Base-by-base conservation (phyloP, 2,888 invertebrate genomes). In the Hydriomena furcata region DNA sequence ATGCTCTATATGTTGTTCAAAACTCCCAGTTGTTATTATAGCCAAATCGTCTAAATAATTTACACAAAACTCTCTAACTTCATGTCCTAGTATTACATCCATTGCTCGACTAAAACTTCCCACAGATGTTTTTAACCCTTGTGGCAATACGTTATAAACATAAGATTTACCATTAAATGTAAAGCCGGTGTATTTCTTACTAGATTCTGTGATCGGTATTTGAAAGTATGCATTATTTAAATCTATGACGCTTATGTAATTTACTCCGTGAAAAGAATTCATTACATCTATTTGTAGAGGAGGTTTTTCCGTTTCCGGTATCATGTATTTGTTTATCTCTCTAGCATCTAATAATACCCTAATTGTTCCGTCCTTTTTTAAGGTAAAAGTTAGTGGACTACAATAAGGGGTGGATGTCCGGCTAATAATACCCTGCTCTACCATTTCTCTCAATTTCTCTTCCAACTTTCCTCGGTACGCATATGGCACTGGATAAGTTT, bases 1-100 rank as follows among this genome's bases (percentile, higher is more conserved):
- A 38, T 64, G 64, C 5, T 53, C 44, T 10, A 67, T 1, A 40
- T 67, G 67, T 6, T 55, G 13, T 0, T 48, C 20, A 1, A 60
- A 13, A 5, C 10, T 6, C 0, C 61, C 63, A 0, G 35, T 46
- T 0, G 60, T 60, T 6, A 62, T 43, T 5, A 65, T 58, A 0
- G 60, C 63, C 1, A 68, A 31, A 38, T 65, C 65, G 28, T 65
- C 64, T 1, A 65, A 21, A 42, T 65, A 65, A 35, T 65, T 68
- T 0, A 61, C 61, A 23, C 64, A 68, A 21, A 55, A 68, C 0
- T 58, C 50, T 4, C 54, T 40, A 0, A 64, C 63, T 17, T 63
- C 59, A 5, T 32, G 52, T 0, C 62, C 66, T 13, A 67, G 43
- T 7, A 67, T 60, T 0, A 20, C 5, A 21, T 67, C 65, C 64